Base-by-base conservation (phyloP, 2,113 vertebrate species). In the Bubalus kerabau region DNA sequence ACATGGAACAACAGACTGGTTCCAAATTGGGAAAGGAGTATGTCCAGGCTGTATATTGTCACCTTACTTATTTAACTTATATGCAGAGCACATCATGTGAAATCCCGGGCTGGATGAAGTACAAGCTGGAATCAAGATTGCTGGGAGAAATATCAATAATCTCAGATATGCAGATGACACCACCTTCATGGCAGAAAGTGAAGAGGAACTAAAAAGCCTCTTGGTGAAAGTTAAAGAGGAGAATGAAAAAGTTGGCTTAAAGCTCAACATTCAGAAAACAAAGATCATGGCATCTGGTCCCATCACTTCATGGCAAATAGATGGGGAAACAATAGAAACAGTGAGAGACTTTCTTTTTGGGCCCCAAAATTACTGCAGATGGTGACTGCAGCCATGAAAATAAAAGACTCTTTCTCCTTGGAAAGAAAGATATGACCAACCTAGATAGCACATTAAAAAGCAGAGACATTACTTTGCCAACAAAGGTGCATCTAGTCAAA, bases 71-170 rank as follows among this genome's bases (percentile, higher is more conserved):
- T 64, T 64, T 64, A 64, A 64, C 62, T 64, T 64, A 4, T 8
- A 32, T 32, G 62, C 62, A 64, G 62, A n/a, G 30, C 17, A 64
- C 30, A n/a, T 64, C 62, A 64, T 64, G 62, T 8, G 62, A n/a
- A 64, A 64, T 4, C 3, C 62, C 3, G 3, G 30, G 62, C 62
- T 9, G 1, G 62, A 16, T 8, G 32, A 64, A 64, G 62, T 16
- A 64, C 32, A 64, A 64, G 16, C 62, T n/a, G 7, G 62, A 64
- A 17, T 67, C 62, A 67, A 67, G 32, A n/a, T 9, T n/a, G 7
- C 7, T 0, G 0, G 62, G 62, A 67, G 32, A 67, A n/a, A 17
- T 64, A n/a, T 67, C 62, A 67, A 9, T 67, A 9, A 67, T 0
- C 62, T 67, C 62, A 67, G 32, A n/a, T 19, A 64, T n/a, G 16